Percentiles rank a stretch among this genome's conserved stretches.
phyloP scores from a whole-genome alignment of 2,797 vertebrate genomes.

The Lemur catta region DNA sequence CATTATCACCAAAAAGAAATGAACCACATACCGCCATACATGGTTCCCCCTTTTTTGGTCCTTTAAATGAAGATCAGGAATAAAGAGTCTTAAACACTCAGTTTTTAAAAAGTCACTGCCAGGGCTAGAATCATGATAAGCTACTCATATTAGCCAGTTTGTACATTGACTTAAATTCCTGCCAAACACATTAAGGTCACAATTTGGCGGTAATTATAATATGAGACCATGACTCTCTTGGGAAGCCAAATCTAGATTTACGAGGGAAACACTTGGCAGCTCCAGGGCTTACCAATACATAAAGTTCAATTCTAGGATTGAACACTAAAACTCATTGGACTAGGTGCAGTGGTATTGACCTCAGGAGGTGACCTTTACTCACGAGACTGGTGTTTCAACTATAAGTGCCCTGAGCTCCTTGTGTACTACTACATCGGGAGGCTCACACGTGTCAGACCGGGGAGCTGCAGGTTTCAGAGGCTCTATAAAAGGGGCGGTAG shows the following conservation, averaged over 20 bases:
- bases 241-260: constrained; percentile 71
- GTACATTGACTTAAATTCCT: constrained; percentile 39
- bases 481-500: background rate
- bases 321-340: constrained; percentile 74
- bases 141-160: background rate
- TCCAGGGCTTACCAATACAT: constrained; percentile 28
- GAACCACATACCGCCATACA: background rate
- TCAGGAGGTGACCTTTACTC: background rate
- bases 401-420: background rate
- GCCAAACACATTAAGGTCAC: constrained; percentile 15
- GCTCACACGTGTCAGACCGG: background rate
- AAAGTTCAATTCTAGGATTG: constrained; percentile 40
- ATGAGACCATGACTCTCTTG: constrained; percentile 73
- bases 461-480: background rate
- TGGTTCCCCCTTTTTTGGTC: background rate
- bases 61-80: background rate
- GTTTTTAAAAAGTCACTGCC: background rate
- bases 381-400: background rate
- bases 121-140: background rate
- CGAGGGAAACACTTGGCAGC: constrained; percentile 63
- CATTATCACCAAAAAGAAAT: background rate
- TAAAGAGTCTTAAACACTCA: background rate
- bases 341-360: constrained; percentile 70
- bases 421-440: background rate
- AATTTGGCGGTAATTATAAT: constrained; percentile 36